phyloP scores from a whole-genome alignment of 2,797 vertebrate genomes.

The Esox lucius region DNA sequence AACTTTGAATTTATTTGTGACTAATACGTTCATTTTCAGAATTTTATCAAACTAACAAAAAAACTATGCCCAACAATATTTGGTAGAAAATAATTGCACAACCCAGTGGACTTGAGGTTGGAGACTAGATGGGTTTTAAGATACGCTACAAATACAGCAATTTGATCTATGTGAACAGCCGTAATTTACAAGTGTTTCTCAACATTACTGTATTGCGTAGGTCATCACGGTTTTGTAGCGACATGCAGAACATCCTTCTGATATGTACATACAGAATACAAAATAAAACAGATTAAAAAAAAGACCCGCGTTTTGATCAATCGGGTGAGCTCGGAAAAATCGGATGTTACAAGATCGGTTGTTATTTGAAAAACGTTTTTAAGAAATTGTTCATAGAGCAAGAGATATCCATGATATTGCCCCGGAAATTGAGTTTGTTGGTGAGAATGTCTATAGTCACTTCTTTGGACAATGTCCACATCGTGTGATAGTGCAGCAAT shows the following conservation, averaged over 20 bases:
- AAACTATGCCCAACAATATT: neutral
- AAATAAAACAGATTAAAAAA: neutral
- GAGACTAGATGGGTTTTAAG: neutral
- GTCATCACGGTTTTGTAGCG: neutral
- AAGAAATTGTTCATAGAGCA: too few relatives aligned
- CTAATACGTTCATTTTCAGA: neutral
- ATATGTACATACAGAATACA: neutral
- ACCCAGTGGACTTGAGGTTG: neutral
- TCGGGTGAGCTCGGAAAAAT: too few relatives aligned
- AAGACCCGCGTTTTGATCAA: neutral
- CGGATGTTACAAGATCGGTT: too few relatives aligned
- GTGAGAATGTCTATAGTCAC: too few relatives aligned
- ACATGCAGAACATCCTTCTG: neutral
- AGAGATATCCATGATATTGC: too few relatives aligned
- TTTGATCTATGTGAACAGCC: too few relatives aligned
- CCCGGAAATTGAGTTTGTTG: too few relatives aligned
- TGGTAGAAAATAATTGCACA: neutral
- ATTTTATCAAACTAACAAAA: neutral
- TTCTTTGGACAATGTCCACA: too few relatives aligned
- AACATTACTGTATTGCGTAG: neutral
- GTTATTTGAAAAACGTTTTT: too few relatives aligned
- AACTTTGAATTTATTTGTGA: neutral
- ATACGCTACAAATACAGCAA: neutral
- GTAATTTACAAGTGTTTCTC: neutral
- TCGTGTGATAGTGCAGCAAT: too few relatives aligned